phyloP scores from a whole-genome alignment of 2,113 vertebrate genomes.

The Paracanthobrama guichenoti region DNA sequence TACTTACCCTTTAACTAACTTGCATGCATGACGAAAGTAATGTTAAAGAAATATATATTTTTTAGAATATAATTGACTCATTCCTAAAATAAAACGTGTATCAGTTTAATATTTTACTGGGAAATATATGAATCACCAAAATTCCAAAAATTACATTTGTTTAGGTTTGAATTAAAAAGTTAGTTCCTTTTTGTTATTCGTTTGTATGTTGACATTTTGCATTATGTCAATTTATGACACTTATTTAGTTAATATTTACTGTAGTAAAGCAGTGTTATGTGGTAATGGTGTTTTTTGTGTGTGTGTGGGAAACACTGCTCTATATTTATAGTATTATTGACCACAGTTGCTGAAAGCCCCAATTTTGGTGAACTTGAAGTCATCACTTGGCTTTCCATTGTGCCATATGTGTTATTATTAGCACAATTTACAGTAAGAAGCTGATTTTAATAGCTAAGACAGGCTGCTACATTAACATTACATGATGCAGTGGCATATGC shows the following conservation, averaged over 20 bases:
- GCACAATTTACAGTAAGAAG: background rate
- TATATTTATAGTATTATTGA: background rate
- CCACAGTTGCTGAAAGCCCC: background rate
- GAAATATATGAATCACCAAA: background rate
- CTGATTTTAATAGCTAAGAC: background rate
- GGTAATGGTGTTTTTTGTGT: background rate
- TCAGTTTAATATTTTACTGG: background rate
- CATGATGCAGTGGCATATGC: background rate
- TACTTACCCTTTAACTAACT: too few relatives aligned
- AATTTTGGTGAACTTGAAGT: background rate
- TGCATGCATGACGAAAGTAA: background rate
- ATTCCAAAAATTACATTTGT: background rate
- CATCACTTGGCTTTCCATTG: background rate
- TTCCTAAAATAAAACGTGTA: background rate
- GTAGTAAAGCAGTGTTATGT: background rate
- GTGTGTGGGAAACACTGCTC: background rate
- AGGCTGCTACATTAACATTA: background rate
- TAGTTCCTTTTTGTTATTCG: background rate
- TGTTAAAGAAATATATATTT: background rate
- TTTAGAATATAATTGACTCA: background rate
- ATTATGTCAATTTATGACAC: background rate
- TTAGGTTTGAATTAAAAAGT: background rate
- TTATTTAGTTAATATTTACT: background rate
- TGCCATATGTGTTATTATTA: background rate
- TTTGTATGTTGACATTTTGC: background rate